These are phyloP conservation scores for Centroberyx gerrardi DNA, from an alignment of 2,797 vertebrate species.

Conservation along the genomic window DNA sequence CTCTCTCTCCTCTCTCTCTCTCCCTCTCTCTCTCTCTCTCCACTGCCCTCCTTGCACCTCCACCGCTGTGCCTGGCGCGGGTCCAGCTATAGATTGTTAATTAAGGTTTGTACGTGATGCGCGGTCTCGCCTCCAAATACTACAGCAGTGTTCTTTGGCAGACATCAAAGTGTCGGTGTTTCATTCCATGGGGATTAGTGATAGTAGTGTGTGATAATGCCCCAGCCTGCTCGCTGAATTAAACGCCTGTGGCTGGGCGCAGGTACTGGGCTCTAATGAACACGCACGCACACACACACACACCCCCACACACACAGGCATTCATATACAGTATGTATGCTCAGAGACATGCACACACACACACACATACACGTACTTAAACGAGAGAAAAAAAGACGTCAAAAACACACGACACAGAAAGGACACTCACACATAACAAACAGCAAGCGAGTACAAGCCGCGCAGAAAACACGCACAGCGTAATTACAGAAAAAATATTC, in stretches of 20 bases:
- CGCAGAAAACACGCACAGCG: constrained; percentile 6
- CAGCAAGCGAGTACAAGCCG: neutral
- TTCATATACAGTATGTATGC: no score
- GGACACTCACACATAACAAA: constrained; percentile 18
- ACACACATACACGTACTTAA: constrained; percentile 7
- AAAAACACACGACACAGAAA: neutral
- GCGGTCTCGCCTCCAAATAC: constrained; percentile 72
- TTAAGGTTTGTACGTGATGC: constrained; percentile 75
- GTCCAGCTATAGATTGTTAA: constrained; percentile 85
- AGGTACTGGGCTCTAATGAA: constrained; percentile 75
- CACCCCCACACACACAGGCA: neutral
- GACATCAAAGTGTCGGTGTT: constrained; percentile 81
- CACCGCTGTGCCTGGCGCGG: constrained; percentile 68
- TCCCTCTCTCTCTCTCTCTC: constrained; percentile 11
- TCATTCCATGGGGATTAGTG: constrained; percentile 82
- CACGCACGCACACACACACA: constrained; percentile 30
- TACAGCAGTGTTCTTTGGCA: constrained; percentile 71
- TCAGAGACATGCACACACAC: neutral
- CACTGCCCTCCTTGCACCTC: constrained; percentile 40
- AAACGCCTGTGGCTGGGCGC: constrained; percentile 75
- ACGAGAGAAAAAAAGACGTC: constrained; percentile 23
- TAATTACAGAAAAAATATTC: constrained; percentile 42
- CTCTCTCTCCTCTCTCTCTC: constrained; percentile 36
- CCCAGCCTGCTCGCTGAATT: constrained; percentile 70
- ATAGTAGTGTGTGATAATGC: constrained; percentile 77